Percentiles rank a stretch among this genome's conserved stretches.
These are phyloP conservation scores for Oligia strigilis DNA, from an alignment of 2,888 invertebrate genomes.

Conservation along the genomic window DNA sequence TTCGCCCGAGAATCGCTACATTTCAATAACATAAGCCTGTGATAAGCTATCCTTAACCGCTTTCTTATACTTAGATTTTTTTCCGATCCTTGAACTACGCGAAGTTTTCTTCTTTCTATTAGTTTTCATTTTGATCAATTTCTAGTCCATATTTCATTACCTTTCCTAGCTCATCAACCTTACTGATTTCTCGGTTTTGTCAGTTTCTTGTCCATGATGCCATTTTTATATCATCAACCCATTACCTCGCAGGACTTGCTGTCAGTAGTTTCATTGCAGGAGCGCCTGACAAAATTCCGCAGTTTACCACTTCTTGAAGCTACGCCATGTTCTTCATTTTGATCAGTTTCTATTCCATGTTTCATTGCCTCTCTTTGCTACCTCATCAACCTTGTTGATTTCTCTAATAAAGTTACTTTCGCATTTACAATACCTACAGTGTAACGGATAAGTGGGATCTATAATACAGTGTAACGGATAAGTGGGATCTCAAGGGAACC, in stretches of 20 bases:
- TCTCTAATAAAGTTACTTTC: not conserved
- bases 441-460: not conserved
- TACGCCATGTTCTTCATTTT: not conserved
- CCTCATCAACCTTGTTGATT: not conserved
- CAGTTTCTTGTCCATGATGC: not conserved
- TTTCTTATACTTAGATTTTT: not conserved
- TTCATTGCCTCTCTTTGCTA: not conserved
- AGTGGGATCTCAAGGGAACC: not conserved
- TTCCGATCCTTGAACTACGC: not conserved
- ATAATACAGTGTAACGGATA: not conserved
- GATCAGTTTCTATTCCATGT: not conserved
- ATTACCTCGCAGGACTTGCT: not conserved
- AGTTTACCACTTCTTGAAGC: not conserved
- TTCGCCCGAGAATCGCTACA: constrained; percentile 1
- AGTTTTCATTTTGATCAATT: not conserved
- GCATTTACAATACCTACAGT: not conserved
- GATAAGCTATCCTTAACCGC: not conserved
- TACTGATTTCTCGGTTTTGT: not conserved
- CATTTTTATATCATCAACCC: not conserved
- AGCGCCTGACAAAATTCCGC: not conserved
- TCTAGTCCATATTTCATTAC: not conserved
- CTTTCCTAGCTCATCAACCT: too few relatives aligned
- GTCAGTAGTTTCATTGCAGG: not conserved
- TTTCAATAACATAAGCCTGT: not conserved
- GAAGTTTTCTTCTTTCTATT: not conserved